Percentiles rank a stretch among this genome's conserved stretches.
Conservation (phyloP, 1,140 invertebrate species). For the Dendrolimus punctatus region DNA sequence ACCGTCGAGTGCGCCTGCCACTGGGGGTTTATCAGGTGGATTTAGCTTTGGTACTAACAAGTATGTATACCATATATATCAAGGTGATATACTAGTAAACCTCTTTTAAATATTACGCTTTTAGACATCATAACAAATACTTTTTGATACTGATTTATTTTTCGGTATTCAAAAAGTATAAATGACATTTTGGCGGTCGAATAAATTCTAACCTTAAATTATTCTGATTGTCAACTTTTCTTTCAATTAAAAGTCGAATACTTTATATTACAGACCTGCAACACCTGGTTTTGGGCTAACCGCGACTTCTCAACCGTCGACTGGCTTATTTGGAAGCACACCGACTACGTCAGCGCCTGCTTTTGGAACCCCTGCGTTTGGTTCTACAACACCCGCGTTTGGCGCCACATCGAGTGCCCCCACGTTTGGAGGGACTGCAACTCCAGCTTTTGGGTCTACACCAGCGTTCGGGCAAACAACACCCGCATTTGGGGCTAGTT, state of each 20-base stretch:
- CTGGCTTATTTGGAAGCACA: constrained; percentile 41
- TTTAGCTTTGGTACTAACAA: constrained; percentile 64
- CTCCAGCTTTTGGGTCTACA: constrained; percentile 22
- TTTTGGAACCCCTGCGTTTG: constrained; percentile 29
- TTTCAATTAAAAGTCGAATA: background rate
- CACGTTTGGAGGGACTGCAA: constrained; percentile 31
- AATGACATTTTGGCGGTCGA: too few relatives aligned
- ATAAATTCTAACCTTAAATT: constrained; percentile 1
- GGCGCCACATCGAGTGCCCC: constrained; percentile 22
- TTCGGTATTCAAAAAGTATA: too few relatives aligned
- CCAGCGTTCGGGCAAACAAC: constrained; percentile 18
- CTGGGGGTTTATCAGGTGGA: constrained; percentile 38
- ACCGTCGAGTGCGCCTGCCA: constrained; percentile 57
- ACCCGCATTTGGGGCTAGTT: constrained; percentile 23
- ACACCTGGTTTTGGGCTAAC: constrained; percentile 54
- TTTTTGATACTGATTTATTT: too few relatives aligned
- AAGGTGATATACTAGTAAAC: too few relatives aligned
- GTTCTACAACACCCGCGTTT: constrained; percentile 19
- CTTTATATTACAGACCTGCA: constrained; percentile 35
- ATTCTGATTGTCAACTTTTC: background rate
- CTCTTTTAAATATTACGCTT: too few relatives aligned
- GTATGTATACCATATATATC: constrained; percentile 30
- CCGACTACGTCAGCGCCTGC: constrained; percentile 37
- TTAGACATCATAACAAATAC: too few relatives aligned
- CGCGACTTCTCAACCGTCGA: constrained; percentile 42